Conservation (phyloP, 2,113 vertebrate species). For the Hippocampus zosterae region DNA sequence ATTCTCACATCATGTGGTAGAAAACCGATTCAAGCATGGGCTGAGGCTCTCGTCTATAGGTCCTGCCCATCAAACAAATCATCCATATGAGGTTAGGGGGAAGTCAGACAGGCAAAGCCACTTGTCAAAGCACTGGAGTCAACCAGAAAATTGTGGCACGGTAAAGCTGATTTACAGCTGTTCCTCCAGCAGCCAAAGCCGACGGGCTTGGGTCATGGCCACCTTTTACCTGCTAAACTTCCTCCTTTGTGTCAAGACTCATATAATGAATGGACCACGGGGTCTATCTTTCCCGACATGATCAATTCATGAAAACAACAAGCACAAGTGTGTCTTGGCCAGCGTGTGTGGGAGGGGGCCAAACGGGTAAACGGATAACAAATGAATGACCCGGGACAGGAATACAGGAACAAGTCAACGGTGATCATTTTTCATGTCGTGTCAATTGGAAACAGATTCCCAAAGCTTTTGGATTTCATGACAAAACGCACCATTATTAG, state of each 20-base stretch:
- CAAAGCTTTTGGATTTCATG: background rate
- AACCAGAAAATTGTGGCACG: slow-evolving; percentile 41
- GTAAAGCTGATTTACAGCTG: slow-evolving; percentile 56
- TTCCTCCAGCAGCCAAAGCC: slow-evolving; percentile 43
- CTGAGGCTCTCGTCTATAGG: background rate
- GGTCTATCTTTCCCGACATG: slow-evolving; percentile 20
- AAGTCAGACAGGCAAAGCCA: slow-evolving; percentile 41
- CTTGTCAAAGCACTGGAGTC: slow-evolving; percentile 38
- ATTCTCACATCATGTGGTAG: background rate
- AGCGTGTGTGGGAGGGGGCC: background rate
- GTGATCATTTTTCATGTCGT: slow-evolving; percentile 12
- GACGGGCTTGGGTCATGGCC: slow-evolving; percentile 51
- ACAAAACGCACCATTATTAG: background rate
- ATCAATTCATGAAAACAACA: slow-evolving; percentile 38
- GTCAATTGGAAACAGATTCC: background rate
- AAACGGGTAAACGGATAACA: background rate
- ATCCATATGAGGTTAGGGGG: slow-evolving; percentile 13
- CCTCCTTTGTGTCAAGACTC: slow-evolving; percentile 43
- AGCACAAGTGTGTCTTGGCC: slow-evolving; percentile 16
- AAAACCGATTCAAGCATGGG: slow-evolving; percentile 1
- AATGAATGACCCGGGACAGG: background rate
- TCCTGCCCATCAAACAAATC: slow-evolving; percentile 14
- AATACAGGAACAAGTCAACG: background rate
- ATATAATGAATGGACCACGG: slow-evolving; percentile 44
- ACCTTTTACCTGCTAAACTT: slow-evolving; percentile 35